phyloP scores from a whole-genome alignment of 2,797 vertebrate species.

The Gadopsis marmoratus region DNA sequence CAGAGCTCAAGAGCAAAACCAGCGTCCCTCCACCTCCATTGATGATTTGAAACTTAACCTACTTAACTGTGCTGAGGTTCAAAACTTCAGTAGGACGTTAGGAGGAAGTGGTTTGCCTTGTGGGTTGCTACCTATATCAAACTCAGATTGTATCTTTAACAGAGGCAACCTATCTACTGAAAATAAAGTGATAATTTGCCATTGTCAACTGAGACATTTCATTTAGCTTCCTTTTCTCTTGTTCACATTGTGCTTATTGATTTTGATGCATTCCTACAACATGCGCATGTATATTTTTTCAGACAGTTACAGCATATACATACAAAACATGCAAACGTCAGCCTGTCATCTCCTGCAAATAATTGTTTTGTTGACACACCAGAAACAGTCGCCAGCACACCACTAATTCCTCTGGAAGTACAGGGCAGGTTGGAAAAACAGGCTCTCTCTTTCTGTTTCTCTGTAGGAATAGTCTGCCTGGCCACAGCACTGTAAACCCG shows the following conservation, averaged over 20 bases:
- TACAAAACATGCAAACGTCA: background rate
- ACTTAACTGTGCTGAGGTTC: background rate
- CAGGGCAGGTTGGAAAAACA: too few relatives aligned
- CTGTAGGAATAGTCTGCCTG: background rate
- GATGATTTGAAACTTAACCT: background rate
- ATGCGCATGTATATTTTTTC: background rate
- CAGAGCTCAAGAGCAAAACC: background rate
- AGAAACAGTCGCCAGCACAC: slow-evolving; percentile 41
- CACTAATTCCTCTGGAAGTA: slow-evolving; percentile 42
- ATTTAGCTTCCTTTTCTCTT: too few relatives aligned
- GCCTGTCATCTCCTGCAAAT: background rate
- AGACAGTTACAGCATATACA: background rate
- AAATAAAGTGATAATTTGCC: background rate
- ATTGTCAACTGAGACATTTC: background rate
- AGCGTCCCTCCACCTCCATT: background rate
- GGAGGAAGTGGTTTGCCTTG: background rate
- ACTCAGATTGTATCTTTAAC: background rate
- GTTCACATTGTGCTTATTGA: background rate
- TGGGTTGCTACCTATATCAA: too few relatives aligned
- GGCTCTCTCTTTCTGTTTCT: background rate
- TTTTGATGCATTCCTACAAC: background rate
- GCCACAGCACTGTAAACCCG: background rate
- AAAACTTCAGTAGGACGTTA: background rate
- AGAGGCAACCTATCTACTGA: background rate
- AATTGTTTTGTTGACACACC: background rate